Evolutionary conservation across 2,888 invertebrate genomes (phyloP), one percentile per base, ranked within the genome.

Genomic region (Trimorus sp.): DNA sequence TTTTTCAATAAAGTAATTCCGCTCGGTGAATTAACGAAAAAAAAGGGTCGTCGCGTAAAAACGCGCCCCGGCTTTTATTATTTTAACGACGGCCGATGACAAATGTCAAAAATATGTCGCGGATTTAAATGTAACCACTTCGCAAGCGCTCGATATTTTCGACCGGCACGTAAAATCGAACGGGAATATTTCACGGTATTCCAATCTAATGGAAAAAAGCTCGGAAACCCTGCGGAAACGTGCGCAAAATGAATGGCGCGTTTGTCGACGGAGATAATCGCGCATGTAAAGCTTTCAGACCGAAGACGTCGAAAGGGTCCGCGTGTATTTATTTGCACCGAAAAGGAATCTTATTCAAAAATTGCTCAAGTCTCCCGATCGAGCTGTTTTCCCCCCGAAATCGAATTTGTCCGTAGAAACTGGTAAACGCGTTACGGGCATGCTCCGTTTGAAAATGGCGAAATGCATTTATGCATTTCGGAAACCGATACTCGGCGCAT

Each of bases 381-480:
- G 26, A 26, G 26, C 26, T 26, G 26, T 26, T 26, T 26, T 26
- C 26, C 26, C n/a, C 26, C 26, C 4, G 26, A 26, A 26, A 26
- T 26, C 26, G 26, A 26, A 26, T 26, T 26, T 26, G 26, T 26
- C 40, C 59, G 48, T 42, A 51, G 48, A 79, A 79, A 79, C 70
- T 36, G 5, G 58, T 69, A 74, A 63, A 69, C 74, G 66, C 60
- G 65, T 77, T 73, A 71, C 66, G 73, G 77, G 77, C 81, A 81
- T 76, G 73, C 69, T 81, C 77, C 81, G 80, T 81, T 80, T 26
- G 75, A 66, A 59, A 80, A 63, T 77, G 71, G 68, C 75, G 63
- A 75, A 59, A 71, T 63, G 70, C 56, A 79, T 76, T 71, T 76
- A 73, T 63, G 71, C 56, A 79, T 73, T 73, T 73, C 59, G 69